Evolutionary conservation across 2,888 invertebrate species (phyloP).

Genomic region (Labia minor): DNA sequence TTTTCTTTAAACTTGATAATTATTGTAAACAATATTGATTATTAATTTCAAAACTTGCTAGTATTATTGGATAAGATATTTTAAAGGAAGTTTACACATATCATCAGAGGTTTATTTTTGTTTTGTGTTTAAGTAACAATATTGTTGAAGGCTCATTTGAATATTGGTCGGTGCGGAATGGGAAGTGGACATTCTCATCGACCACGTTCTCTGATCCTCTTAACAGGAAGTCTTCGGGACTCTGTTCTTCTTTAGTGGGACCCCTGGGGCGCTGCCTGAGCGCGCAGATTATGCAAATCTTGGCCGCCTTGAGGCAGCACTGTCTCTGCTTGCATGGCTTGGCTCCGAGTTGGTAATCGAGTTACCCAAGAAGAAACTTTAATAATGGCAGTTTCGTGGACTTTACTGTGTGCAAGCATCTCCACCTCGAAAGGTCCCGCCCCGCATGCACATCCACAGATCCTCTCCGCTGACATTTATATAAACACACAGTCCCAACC

Average conservation of each 20-base stretch:
- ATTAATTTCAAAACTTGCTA: too few species aligned
- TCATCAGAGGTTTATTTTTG: too few species aligned
- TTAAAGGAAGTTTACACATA: too few species aligned
- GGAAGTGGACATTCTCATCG: slow-evolving; percentile 15
- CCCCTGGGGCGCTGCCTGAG: background rate
- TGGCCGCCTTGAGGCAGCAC: background rate
- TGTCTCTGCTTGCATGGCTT: background rate
- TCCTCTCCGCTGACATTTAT: background rate
- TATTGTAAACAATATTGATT: too few species aligned
- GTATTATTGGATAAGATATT: too few species aligned
- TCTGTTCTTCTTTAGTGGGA: background rate
- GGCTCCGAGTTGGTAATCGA: background rate
- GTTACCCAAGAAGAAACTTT: slow-evolving; percentile 19
- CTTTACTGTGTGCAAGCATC: background rate
- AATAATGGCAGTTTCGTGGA: slow-evolving; percentile 19
- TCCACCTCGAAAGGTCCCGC: background rate
- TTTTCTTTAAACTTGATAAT: too few species aligned
- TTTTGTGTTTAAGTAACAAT: too few species aligned
- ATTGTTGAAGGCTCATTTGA: too few species aligned
- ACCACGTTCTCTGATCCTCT: too few species aligned
- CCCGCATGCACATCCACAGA: background rate
- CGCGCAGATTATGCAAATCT: slow-evolving; percentile 1
- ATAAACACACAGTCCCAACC: background rate
- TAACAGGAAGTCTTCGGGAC: background rate
- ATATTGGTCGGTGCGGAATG: background rate